Conservation (phyloP, 2,113 vertebrate species). For the Cottus gobio region DNA sequence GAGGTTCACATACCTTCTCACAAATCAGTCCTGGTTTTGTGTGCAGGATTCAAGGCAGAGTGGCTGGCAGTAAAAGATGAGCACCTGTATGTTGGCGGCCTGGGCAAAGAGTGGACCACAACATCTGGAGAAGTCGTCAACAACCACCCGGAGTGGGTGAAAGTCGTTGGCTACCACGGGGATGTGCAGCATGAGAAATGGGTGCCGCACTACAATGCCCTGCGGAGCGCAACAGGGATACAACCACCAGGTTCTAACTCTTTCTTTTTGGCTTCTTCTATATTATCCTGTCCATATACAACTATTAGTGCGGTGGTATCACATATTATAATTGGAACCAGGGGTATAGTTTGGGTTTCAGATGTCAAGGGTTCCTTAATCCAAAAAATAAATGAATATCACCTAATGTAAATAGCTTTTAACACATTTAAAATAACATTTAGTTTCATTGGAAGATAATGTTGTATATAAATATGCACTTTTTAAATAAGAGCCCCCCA, state of each 20-base stretch:
- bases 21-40: not conserved
- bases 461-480: not conserved
- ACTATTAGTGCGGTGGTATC: no score
- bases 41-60: slow-evolving; percentile 94
- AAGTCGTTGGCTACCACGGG: slow-evolving; percentile 88
- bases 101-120: slow-evolving; percentile 98
- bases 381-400: not conserved
- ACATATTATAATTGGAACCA: not conserved
- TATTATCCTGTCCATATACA: not conserved
- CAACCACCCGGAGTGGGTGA: slow-evolving; percentile 95
- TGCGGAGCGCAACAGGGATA: slow-evolving; percentile 88
- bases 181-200: slow-evolving; percentile 92
- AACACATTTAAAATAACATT: not conserved
- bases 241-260: slow-evolving; percentile 87
- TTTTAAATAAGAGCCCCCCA: not conserved
- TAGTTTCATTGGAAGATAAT: not conserved
- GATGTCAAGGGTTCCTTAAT: not conserved
- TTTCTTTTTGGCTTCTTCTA: not conserved
- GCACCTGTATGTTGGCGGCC: slow-evolving; percentile 92
- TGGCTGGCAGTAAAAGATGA: slow-evolving; percentile 96
- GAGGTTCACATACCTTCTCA: not conserved
- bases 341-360: not conserved
- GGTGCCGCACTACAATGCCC: slow-evolving; percentile 87
- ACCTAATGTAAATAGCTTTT: not conserved
- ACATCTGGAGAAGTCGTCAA: slow-evolving; percentile 91